Conservation (phyloP, 2,113 vertebrate genomes). For the Mobula birostris region DNA sequence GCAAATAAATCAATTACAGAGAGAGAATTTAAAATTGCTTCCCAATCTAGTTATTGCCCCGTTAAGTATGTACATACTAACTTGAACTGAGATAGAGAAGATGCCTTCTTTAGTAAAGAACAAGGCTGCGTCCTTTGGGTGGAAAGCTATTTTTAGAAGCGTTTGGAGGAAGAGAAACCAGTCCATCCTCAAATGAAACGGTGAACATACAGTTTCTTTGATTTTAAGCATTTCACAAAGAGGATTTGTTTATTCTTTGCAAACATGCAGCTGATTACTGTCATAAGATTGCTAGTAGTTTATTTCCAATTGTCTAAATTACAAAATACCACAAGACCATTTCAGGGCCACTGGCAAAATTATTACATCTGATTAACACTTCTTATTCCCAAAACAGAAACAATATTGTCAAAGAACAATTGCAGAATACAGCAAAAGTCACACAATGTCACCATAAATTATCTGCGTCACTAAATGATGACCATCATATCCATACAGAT, state of each 20-base stretch:
- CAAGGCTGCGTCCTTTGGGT: neutral
- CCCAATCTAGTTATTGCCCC: neutral
- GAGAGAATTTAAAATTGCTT: neutral
- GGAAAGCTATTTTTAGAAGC: neutral
- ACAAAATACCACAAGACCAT: neutral
- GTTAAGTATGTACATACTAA: neutral
- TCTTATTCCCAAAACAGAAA: neutral
- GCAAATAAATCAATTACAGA: neutral
- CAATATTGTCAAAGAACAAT: constrained; percentile 5
- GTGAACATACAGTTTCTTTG: neutral
- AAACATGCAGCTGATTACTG: neutral
- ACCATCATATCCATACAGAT: too few species aligned
- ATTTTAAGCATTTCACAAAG: constrained; percentile 11
- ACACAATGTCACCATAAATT: neutral
- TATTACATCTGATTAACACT: neutral
- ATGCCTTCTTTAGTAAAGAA: neutral
- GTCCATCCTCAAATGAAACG: neutral
- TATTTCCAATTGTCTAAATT: neutral
- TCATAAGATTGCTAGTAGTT: neutral
- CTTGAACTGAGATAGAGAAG: too few species aligned
- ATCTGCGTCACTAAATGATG: too few species aligned
- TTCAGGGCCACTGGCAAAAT: neutral
- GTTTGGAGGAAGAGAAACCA: neutral
- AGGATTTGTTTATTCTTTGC: constrained; percentile 6
- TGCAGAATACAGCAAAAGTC: neutral